A percentile compares a stretch with the other conserved stretches of the same genome.
phyloP scores from a whole-genome alignment of 1,140 invertebrate species.

The Drosophila serrata region DNA sequence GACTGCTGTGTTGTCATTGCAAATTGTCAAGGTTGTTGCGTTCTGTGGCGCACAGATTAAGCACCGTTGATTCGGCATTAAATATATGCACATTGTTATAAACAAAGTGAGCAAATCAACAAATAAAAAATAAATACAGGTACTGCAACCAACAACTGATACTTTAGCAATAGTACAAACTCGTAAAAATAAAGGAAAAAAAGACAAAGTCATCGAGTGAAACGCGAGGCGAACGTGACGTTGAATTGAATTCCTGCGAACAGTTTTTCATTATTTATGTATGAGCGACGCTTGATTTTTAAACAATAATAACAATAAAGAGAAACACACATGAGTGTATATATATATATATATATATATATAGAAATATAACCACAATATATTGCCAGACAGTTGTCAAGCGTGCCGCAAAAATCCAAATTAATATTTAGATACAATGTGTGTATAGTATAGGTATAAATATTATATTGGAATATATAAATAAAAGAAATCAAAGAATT shows the following conservation, averaged over 20 bases:
- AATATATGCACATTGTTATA: conserved; percentile 45
- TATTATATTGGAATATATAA: neutral
- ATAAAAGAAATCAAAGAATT: neutral
- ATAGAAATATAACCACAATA: neutral
- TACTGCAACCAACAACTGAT: conserved; percentile 27
- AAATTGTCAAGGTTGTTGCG: conserved; percentile 25
- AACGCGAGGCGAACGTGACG: conserved; percentile 73
- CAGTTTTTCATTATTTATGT: conserved; percentile 47
- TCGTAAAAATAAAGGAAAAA: conserved; percentile 57
- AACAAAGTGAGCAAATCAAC: conserved; percentile 1
- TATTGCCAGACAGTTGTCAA: conserved; percentile 38
- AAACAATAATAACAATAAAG: conserved; percentile 50
- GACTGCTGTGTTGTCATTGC: conserved; percentile 30
- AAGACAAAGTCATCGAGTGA: conserved; percentile 52
- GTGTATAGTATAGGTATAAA: neutral
- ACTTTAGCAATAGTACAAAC: conserved; percentile 45
- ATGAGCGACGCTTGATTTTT: conserved; percentile 13
- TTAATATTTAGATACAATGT: conserved; percentile 6
- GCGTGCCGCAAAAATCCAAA: conserved; percentile 38
- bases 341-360: neutral
- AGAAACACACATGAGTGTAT: conserved; percentile 1
- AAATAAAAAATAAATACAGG: conserved; percentile 11
- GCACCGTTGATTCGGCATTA: conserved; percentile 38
- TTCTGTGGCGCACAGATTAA: conserved; percentile 31
- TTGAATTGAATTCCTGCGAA: conserved; percentile 73